Evolutionary conservation across 2,113 vertebrate species (phyloP).

Genomic region (Crotalus viridis): DNA sequence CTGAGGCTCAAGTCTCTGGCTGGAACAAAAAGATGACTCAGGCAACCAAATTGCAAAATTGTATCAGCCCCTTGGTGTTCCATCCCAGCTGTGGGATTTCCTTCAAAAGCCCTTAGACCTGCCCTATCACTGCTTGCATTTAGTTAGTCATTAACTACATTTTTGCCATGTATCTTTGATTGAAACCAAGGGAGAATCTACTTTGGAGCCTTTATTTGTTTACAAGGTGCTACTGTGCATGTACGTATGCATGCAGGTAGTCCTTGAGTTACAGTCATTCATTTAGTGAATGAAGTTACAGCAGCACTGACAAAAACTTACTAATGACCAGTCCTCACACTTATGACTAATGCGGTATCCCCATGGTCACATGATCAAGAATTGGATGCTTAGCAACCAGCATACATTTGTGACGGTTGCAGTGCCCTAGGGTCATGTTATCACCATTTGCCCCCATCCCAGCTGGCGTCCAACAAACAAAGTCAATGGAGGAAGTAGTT

Average conservation of each 20-base stretch:
- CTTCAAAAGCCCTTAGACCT: background rate
- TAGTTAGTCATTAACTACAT: background rate
- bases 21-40: background rate
- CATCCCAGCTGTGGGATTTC: background rate
- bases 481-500: background rate
- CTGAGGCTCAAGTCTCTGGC: background rate
- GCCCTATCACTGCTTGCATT: background rate
- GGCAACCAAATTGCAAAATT: background rate
- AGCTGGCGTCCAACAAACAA: background rate
- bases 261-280: background rate
- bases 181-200: background rate
- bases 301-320: background rate
- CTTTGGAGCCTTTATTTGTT: background rate
- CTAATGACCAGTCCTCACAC: background rate
- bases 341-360: background rate
- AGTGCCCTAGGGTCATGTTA: background rate
- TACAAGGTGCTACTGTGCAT: background rate
- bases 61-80: background rate
- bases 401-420: background rate
- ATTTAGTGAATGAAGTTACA: background rate
- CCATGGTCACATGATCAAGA: background rate
- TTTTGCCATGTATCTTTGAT: background rate
- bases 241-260: background rate
- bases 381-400: background rate
- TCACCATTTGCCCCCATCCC: background rate